These are phyloP conservation scores for Pogonognathellus flavescens DNA, from an alignment of 1,140 invertebrate genomes.

Conservation along the genomic window DNA sequence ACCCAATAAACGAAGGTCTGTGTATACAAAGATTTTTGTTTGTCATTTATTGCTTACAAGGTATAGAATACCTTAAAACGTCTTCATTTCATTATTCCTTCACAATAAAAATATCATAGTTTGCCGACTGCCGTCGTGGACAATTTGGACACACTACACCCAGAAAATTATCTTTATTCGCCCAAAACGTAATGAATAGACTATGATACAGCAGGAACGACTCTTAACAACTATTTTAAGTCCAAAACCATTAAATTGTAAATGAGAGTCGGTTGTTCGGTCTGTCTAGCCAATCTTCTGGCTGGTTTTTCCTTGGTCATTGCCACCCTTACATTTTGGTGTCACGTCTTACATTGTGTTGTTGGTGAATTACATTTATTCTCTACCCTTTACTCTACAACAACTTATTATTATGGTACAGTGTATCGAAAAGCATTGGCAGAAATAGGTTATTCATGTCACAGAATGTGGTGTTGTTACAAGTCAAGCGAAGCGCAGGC, in stretches of 20 bases:
- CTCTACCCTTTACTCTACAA: background rate
- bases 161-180: background rate
- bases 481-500: background rate
- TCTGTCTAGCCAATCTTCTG: background rate
- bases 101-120: too few relatives aligned
- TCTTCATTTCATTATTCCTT: too few relatives aligned
- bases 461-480: background rate
- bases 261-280: background rate
- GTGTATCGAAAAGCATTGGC: background rate
- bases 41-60: too few relatives aligned
- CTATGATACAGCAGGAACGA: conserved; percentile 15
- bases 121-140: too few relatives aligned
- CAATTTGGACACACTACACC: too few relatives aligned
- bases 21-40: too few relatives aligned
- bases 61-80: too few relatives aligned
- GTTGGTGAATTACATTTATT: background rate
- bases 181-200: conserved; percentile 23
- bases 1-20: too few relatives aligned
- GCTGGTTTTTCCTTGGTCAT: conserved; percentile 21
- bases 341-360: conserved; percentile 7
- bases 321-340: conserved; percentile 23
- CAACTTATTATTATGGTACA: background rate
- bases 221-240: background rate
- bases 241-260: conserved; percentile 45
- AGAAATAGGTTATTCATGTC: conserved; percentile 43